Base-by-base conservation (phyloP, 2,888 invertebrate genomes). In the Trachelus tabidus region DNA sequence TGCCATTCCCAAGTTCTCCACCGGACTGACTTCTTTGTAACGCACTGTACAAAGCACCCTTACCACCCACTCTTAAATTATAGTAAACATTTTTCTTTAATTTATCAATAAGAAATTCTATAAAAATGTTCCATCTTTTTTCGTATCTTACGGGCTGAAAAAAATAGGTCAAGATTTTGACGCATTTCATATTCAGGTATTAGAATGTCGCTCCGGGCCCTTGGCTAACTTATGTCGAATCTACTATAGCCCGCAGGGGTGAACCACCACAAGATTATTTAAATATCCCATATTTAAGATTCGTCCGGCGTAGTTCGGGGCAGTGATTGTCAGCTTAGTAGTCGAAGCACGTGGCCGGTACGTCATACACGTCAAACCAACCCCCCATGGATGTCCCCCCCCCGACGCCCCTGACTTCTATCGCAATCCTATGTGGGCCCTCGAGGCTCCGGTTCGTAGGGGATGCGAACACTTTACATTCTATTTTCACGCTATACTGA, bases 341-440 rank as follows among this genome's bases (percentile, higher is more conserved):
- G 84, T 85, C 91, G 68, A 83, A 90, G 90, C 91, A 91, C 91
- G 91, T 87, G 90, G 88, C 86, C 82, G 86, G 89, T 89, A 90
- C 90, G 91, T 91, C 91, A 91, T 91, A 91, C 88, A 87, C 91
- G 89, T 91, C 91, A 91, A 91, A 90, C 87, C 87, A 82, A 87
- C 82, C 86, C 85, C 80, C 84, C 81, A 56, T 71, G 81, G 79
- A 76, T 77, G 81, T 69, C 75, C 80, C 80, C 76, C 79, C 71
- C 73, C 40, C 37, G 77, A 77, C 79, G 78, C 80, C 82, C 78
- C 82, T 73, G 30, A n/a, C 76, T 75, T 76, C 73, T 56, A 69
- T 69, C 71, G 77, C 79, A 73, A 75, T 56, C 56, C 56, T 56
- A 56, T 56, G 56, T 56, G 9, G 23, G 56, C 56, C 56, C 71